phyloP scores from a whole-genome alignment of 2,113 vertebrate genomes.

The Chaetops frenatus region DNA sequence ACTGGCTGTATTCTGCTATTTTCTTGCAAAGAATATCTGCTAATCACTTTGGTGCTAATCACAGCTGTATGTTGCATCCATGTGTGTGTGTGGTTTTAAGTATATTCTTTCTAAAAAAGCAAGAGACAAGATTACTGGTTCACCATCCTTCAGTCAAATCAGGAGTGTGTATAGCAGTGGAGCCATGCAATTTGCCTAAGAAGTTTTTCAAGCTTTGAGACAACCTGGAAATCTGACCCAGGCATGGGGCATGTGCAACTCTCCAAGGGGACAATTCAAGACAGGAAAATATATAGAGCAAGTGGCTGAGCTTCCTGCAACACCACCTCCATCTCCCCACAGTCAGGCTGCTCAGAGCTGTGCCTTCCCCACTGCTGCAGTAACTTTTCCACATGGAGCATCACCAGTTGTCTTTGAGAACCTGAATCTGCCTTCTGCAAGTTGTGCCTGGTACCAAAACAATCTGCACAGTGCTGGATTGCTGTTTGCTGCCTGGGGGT shows the following conservation, averaged over 20 bases:
- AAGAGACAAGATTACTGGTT: not conserved
- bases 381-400: not conserved
- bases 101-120: not conserved
- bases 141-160: not conserved
- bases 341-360: not conserved
- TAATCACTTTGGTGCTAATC: not conserved
- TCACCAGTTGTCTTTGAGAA: not conserved
- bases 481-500: not conserved
- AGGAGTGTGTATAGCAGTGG: rapidly evolving
- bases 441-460: not conserved
- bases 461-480: not conserved
- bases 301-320: not conserved
- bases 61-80: not conserved
- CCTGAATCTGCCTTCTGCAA: not conserved
- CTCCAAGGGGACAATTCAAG: not conserved
- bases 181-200: not conserved
- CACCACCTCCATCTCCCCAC: not conserved
- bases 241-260: not conserved
- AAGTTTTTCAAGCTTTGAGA: not conserved
- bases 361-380: rapidly evolving
- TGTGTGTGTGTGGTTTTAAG: not conserved
- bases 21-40: not conserved
- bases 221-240: not conserved
- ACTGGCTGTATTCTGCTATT: not conserved
- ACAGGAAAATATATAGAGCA: not conserved